Conservation (phyloP, 2,797 vertebrate species). For the Protonibea diacanthus region DNA sequence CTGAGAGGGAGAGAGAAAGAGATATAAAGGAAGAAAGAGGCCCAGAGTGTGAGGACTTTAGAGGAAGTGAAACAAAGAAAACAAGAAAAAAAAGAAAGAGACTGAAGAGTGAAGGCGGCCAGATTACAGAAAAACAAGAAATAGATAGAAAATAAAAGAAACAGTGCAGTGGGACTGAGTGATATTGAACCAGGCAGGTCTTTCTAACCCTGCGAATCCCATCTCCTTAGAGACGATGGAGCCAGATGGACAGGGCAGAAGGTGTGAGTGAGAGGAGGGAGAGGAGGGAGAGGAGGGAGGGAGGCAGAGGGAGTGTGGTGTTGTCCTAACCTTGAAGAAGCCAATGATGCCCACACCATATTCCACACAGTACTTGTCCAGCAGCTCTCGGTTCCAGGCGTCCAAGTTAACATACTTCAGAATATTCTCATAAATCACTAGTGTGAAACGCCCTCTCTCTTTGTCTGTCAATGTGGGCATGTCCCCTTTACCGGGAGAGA, state of each 20-base stretch:
- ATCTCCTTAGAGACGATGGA: constrained; percentile 75
- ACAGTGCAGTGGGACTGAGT: constrained; percentile 54
- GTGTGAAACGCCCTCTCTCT: constrained; percentile 94
- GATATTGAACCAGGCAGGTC: constrained; percentile 69
- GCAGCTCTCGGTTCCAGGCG: constrained; percentile 98
- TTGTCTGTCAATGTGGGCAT: constrained; percentile 98
- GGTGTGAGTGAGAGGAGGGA: constrained; percentile 71
- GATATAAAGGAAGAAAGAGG: constrained; percentile 19
- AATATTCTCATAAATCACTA: constrained; percentile 98
- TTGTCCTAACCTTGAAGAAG: constrained; percentile 95
- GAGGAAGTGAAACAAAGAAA: constrained; percentile 56
- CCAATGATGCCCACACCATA: constrained; percentile 98
- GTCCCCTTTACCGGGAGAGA: constrained; percentile 97
- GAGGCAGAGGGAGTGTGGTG: constrained; percentile 57
- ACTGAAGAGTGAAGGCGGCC: constrained; percentile 28
- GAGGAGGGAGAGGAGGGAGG: constrained; percentile 18
- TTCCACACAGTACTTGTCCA: constrained; percentile 99
- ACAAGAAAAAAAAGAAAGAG: constrained; percentile 41
- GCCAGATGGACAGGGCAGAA: constrained; percentile 83
- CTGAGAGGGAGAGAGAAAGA: constrained; percentile 29
- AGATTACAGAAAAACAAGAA: constrained; percentile 52
- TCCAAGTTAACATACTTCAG: constrained; percentile 99
- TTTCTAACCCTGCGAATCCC: constrained; percentile 74
- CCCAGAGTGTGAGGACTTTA: constrained; percentile 7
- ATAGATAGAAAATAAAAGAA: constrained; percentile 47